phyloP scores from a whole-genome alignment of 2,888 invertebrate genomes.

The Leptinotarsa rubiginosa region DNA sequence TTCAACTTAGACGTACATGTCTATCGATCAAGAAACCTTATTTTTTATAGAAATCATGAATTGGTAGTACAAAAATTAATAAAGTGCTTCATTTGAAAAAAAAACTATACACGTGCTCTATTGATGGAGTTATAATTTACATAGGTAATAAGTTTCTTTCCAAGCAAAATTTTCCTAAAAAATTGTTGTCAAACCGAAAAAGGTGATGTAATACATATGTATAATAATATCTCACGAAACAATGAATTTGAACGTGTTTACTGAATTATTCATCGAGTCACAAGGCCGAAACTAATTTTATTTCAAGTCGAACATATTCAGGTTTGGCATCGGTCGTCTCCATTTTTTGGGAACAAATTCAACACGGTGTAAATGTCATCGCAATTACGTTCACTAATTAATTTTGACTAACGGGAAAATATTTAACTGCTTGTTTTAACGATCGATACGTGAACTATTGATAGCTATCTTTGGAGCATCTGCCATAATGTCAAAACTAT shows the following conservation, averaged over 20 bases:
- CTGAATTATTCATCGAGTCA: not conserved
- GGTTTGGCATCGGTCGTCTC: slow-evolving; percentile 7
- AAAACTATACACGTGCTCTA: too few species aligned
- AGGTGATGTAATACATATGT: slow-evolving; percentile 11
- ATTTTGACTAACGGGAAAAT: not conserved
- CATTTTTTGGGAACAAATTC: slow-evolving; percentile 13
- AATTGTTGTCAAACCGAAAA: slow-evolving; percentile 1
- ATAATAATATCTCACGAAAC: slow-evolving; percentile 15
- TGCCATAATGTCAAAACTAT: not conserved
- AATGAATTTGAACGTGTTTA: slow-evolving; percentile 14
- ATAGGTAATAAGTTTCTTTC: not conserved
- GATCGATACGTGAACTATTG: not conserved
- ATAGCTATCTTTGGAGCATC: not conserved
- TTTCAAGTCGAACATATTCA: slow-evolving; percentile 13
- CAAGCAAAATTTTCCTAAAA: slow-evolving; percentile 6
- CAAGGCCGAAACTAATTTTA: slow-evolving; percentile 8
- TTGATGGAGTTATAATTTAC: not conserved
- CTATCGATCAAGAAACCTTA: too few species aligned
- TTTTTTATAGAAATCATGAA: too few species aligned
- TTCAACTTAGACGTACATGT: too few species aligned
- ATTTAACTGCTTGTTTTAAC: slow-evolving; percentile 4
- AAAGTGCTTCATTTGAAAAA: too few species aligned
- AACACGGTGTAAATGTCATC: slow-evolving; percentile 20
- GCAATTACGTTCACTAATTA: slow-evolving; percentile 7
- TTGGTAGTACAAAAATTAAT: too few species aligned